Evolutionary conservation across 2,797 vertebrate species (phyloP).

Genomic region (Muscicapa comitata): DNA sequence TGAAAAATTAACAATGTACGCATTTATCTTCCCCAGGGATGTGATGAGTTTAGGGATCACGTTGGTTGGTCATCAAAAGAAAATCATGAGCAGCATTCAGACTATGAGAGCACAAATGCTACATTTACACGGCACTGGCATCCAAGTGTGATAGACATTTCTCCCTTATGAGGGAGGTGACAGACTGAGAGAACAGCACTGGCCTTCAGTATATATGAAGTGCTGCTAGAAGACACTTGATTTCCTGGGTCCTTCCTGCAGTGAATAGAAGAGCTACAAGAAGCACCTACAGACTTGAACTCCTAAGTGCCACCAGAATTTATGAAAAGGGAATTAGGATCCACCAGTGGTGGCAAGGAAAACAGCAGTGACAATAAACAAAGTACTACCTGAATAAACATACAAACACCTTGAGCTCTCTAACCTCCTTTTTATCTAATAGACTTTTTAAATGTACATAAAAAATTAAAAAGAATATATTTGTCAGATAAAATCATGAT

Average conservation of each 20-base stretch:
- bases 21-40: conserved; percentile 83
- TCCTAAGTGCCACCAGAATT: conserved; percentile 85
- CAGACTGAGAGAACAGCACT: conserved; percentile 80
- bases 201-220: conserved; percentile 79
- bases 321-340: conserved; percentile 81
- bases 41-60: conserved; percentile 98
- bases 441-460: conserved; percentile 87
- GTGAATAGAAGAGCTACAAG: conserved; percentile 78
- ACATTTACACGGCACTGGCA: conserved; percentile 93
- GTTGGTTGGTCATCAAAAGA: conserved; percentile 98
- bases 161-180: conserved; percentile 72
- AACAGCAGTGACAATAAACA: conserved; percentile 83
- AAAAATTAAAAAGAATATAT: conserved; percentile 86
- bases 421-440: conserved; percentile 86
- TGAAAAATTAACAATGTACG: conserved; percentile 62
- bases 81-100: conserved; percentile 99
- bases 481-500: conserved; percentile 86
- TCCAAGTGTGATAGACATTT: conserved; percentile 91
- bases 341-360: conserved; percentile 81
- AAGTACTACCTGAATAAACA: conserved; percentile 86
- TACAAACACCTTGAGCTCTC: conserved; percentile 84
- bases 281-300: conserved; percentile 86
- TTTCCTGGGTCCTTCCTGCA: conserved; percentile 78
- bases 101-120: conserved; percentile 99
- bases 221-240: conserved; percentile 80